Conservation (phyloP, 92 coral and sea anemone species). For the Isaurus tuberculatus region DNA sequence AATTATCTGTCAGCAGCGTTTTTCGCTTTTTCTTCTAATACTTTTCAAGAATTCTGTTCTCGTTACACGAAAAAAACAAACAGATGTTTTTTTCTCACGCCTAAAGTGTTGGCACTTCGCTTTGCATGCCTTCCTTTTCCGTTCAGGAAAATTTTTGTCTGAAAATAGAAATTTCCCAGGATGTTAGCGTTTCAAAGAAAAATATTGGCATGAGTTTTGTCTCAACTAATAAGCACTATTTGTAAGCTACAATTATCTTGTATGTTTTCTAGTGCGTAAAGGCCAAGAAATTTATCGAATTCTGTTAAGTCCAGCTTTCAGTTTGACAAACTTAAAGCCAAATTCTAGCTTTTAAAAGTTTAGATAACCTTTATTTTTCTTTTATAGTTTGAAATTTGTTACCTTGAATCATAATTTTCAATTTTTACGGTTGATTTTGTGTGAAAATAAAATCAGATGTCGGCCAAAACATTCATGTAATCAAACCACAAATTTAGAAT, state of each 20-base stretch:
- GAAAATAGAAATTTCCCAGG: conserved; percentile 37
- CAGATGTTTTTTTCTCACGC: background rate
- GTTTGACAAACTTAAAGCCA: too few species aligned
- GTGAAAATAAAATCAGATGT: too few species aligned
- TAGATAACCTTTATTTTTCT: too few species aligned
- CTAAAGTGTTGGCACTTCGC: conserved; percentile 3
- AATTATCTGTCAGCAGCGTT: background rate
- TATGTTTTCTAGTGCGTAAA: background rate
- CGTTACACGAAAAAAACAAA: background rate
- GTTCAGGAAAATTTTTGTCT: conserved; percentile 1
- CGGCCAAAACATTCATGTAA: too few species aligned
- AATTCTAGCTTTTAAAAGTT: too few species aligned
- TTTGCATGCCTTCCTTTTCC: conserved; percentile 20
- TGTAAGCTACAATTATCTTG: background rate
- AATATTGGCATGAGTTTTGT: conserved; percentile 20
- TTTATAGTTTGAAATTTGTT: too few species aligned
- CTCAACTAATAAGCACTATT: background rate
- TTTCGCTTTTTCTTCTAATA: background rate
- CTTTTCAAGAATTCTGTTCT: background rate
- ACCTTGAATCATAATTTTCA: too few species aligned
- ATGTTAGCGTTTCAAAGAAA: conserved; percentile 19
- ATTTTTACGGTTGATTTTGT: too few species aligned
- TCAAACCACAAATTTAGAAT: too few species aligned
- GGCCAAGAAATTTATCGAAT: background rate
- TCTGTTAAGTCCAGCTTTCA: too few species aligned